A percentile compares a stretch with the other conserved stretches of the same genome.
phyloP scores from a whole-genome alignment of 2,888 invertebrate genomes.

The Stenichneumon culpator region DNA sequence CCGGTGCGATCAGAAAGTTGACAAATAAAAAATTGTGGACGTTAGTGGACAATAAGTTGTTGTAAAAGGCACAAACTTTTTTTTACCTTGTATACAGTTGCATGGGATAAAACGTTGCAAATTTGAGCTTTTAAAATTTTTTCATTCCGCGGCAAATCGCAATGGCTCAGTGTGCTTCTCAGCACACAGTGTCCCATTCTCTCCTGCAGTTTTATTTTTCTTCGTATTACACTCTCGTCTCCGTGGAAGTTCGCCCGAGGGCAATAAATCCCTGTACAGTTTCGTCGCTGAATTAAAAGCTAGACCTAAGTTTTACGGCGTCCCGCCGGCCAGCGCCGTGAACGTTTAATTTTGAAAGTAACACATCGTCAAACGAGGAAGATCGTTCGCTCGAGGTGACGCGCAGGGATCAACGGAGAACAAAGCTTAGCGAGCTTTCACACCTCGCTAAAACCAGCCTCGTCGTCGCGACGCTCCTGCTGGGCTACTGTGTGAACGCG shows the following conservation, averaged over 20 bases:
- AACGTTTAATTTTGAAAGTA: conserved; percentile 45
- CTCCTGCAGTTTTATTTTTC: background rate
- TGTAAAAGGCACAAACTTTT: too few species aligned
- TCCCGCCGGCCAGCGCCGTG: background rate
- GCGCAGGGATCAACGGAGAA: background rate
- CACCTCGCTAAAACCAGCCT: conserved; percentile 14
- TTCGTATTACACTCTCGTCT: background rate
- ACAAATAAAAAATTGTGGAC: too few species aligned
- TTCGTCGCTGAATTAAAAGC: conserved; percentile 32
- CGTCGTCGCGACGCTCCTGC: background rate
- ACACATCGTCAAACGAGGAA: conserved; percentile 34
- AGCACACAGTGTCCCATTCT: background rate
- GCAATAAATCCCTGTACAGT: background rate
- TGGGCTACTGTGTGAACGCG: conserved; percentile 63
- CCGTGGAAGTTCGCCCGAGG: background rate
- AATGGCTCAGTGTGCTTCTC: background rate
- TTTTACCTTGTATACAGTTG: too few species aligned
- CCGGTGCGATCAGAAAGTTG: too few species aligned
- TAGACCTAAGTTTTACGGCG: conserved; percentile 37
- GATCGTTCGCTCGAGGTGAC: conserved; percentile 30
- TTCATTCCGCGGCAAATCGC: too few species aligned
- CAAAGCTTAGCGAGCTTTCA: conserved; percentile 16
- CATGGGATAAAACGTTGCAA: background rate
- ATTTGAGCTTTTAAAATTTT: too few species aligned
- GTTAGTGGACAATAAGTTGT: too few species aligned